Evolutionary conservation across 2,113 vertebrate species (phyloP).

Genomic region (Chroicocephalus ridibundus): DNA sequence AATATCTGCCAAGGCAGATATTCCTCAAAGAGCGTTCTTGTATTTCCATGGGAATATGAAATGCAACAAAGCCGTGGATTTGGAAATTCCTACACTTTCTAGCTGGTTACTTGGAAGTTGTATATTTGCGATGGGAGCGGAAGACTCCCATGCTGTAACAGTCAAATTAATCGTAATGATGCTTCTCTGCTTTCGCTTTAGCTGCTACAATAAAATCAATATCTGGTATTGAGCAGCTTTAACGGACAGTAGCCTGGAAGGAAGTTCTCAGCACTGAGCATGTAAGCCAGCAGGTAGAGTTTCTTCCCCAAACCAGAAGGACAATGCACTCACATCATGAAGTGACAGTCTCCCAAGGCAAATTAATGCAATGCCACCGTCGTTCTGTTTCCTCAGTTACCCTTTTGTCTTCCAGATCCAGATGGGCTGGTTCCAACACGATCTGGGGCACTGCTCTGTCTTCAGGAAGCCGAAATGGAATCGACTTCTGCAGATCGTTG

Average conservation of each 20-base stretch:
- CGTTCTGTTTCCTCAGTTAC: background rate
- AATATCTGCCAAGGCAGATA: background rate
- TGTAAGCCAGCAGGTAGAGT: background rate
- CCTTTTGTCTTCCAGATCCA: constrained; percentile 44
- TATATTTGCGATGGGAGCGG: background rate
- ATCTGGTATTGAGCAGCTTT: background rate
- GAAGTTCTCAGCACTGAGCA: background rate
- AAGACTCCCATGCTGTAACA: background rate
- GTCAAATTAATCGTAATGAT: background rate
- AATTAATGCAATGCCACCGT: accelerated
- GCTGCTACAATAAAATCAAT: background rate
- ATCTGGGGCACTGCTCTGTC: constrained; percentile 73
- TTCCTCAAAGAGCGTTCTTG: background rate
- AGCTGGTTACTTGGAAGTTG: background rate
- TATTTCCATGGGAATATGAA: background rate
- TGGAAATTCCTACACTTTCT: background rate
- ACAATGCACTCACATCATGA: background rate
- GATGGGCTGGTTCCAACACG: constrained; percentile 71
- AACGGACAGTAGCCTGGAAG: background rate
- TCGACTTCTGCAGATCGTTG: constrained; percentile 47
- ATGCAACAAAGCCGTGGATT: background rate
- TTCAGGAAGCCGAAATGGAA: constrained; percentile 71
- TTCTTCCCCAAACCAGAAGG: background rate
- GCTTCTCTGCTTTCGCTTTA: background rate
- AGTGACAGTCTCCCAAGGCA: background rate